phyloP scores from a whole-genome alignment of 2,888 invertebrate species.

The Drosophila meridionalis region DNA sequence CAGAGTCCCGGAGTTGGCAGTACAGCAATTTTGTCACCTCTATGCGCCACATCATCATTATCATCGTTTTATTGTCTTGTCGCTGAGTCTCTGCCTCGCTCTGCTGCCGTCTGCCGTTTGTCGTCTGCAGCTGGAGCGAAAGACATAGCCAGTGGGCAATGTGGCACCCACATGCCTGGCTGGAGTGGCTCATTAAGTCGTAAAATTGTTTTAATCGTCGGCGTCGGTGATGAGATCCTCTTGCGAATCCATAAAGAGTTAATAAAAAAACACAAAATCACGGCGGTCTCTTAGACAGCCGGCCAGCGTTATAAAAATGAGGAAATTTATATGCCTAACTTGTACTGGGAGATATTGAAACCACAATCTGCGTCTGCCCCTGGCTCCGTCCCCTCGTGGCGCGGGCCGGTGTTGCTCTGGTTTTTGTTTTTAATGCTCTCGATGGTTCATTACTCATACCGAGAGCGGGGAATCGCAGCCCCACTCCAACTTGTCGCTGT shows the following conservation, averaged over 20 bases:
- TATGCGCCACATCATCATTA: constrained; percentile 72
- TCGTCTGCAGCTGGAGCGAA: constrained; percentile 8
- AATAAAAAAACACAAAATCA: constrained; percentile 77
- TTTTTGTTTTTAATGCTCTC: constrained; percentile 65
- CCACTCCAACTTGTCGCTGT: constrained; percentile 35
- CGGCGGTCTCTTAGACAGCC: constrained; percentile 49
- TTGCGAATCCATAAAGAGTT: constrained; percentile 79
- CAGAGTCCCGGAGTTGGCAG: constrained; percentile 43
- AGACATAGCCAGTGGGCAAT: constrained; percentile 58
- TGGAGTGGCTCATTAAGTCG: constrained; percentile 80
- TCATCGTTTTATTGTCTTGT: constrained; percentile 72
- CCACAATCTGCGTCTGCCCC: constrained; percentile 34
- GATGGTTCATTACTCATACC: constrained; percentile 62
- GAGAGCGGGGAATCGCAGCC: constrained; percentile 16
- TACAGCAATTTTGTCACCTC: constrained; percentile 77
- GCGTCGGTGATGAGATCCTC: constrained; percentile 50
- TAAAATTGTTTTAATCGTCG: constrained; percentile 75
- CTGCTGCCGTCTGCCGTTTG: constrained; percentile 10
- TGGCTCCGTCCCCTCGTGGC: constrained; percentile 11
- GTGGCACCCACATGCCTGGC: constrained; percentile 74
- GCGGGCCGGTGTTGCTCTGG: constrained; percentile 43
- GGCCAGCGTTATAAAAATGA: constrained; percentile 64
- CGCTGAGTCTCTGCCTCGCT: constrained; percentile 9
- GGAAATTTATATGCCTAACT: constrained; percentile 71
- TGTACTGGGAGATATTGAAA: constrained; percentile 48